Conservation (phyloP, 2,797 vertebrate species). For the Kryptopterus vitreolus region DNA sequence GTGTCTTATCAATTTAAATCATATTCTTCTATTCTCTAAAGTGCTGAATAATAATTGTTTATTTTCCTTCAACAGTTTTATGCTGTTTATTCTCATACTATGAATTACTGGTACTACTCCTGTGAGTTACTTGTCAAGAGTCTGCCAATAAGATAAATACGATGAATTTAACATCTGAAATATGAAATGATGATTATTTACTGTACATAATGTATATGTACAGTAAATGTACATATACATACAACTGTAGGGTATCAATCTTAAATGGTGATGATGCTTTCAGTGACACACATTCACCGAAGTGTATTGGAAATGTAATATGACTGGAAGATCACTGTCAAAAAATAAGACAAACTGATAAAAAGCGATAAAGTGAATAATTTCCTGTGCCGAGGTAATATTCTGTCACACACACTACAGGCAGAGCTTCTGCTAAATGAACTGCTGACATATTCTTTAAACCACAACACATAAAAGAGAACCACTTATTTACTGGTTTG, state of each 20-base stretch:
- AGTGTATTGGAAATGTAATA: conserved; percentile 35
- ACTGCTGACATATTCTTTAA: neutral
- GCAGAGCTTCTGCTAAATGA: neutral
- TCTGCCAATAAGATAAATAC: too few relatives aligned
- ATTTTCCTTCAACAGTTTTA: neutral
- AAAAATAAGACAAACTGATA: conserved; percentile 52
- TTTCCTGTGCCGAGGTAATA: conserved; percentile 57
- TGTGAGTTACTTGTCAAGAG: neutral
- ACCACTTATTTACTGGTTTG: neutral
- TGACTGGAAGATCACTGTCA: conserved; percentile 42
- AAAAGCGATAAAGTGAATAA: conserved; percentile 56
- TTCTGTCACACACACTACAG: conserved; percentile 7
- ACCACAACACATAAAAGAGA: neutral
- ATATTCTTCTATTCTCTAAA: neutral
- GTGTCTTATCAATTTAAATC: neutral
- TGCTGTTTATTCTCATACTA: neutral
- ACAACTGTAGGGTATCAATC: neutral
- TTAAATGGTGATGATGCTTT: conserved; percentile 23
- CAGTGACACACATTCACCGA: conserved; percentile 59
- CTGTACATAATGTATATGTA: neutral
- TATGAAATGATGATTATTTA: neutral
- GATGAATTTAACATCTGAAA: neutral
- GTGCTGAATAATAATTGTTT: neutral
- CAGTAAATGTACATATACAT: neutral
- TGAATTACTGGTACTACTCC: neutral